Percentiles rank a stretch among this genome's conserved stretches.
Evolutionary conservation across 2,888 invertebrate species (phyloP).

Genomic region (Synanthedon andrenaeformis): DNA sequence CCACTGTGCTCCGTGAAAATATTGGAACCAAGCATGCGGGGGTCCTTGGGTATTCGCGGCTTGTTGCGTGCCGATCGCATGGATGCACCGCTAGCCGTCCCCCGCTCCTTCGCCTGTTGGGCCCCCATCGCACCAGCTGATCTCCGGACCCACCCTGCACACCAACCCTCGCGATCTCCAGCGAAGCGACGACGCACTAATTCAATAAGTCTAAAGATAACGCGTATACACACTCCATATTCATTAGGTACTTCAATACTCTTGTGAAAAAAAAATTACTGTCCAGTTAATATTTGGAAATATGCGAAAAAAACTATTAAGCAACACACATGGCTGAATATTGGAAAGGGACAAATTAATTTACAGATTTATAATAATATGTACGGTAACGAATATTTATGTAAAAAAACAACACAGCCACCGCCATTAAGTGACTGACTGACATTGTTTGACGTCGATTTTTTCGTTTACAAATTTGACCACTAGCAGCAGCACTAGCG

Average conservation of each 20-base stretch:
- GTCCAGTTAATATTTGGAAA: not conserved
- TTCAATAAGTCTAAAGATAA: slow-evolving; percentile 40
- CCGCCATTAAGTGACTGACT: slow-evolving; percentile 56
- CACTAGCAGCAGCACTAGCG: slow-evolving; percentile 2
- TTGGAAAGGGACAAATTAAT: slow-evolving; percentile 8
- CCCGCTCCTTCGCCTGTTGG: slow-evolving; percentile 93
- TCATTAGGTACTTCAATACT: slow-evolving; percentile 1
- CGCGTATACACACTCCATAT: slow-evolving; percentile 31
- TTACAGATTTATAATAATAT: slow-evolving; percentile 20
- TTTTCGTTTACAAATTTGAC: slow-evolving; percentile 24
- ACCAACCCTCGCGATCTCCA: not conserved
- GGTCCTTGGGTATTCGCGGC: slow-evolving; percentile 83
- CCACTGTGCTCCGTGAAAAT: slow-evolving; percentile 96
- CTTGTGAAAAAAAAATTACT: not conserved
- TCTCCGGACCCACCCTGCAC: not conserved
- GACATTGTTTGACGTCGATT: slow-evolving; percentile 53
- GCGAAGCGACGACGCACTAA: slow-evolving; percentile 27
- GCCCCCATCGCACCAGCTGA: slow-evolving; percentile 79
- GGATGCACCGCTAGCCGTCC: slow-evolving; percentile 78
- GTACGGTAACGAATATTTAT: slow-evolving; percentile 24
- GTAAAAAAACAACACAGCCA: slow-evolving; percentile 46
- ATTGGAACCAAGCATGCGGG: slow-evolving; percentile 86
- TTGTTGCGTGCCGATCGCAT: slow-evolving; percentile 81
- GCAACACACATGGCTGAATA: slow-evolving; percentile 11
- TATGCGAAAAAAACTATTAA: slow-evolving; percentile 3